Evolutionary conservation across 2,113 vertebrate genomes (phyloP), one percentile per base, ranked within the genome.

Genomic region (Helogale parvula): DNA sequence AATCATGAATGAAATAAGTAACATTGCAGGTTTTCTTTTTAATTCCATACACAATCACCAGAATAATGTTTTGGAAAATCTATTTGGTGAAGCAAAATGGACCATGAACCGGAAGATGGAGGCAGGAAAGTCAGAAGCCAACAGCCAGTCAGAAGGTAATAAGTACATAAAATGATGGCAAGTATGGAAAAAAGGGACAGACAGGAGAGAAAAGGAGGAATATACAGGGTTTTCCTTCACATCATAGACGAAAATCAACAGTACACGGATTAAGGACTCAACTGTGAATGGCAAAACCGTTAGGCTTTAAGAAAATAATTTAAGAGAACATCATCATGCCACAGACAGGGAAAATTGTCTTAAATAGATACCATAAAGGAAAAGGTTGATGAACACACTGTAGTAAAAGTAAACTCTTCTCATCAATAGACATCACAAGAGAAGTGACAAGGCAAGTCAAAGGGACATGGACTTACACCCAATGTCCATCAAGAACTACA

Each of bases 241-340:
- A 1, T 15, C 29, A 17, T 4, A 19, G 41, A 54, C 29, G 31
- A 14, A 71, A 54, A 0, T 3, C n/a, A 41, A 0, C 47, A 29
- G 57, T 1, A 33, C 14, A 8, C 0, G 19, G 41, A 13, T 19
- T 13, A 29, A 41, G 23, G 71, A 17, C 23, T 7, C 25, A 0
- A 19, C 1, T 11, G 29, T 13, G 31, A 50, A 66, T 15, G 35
- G 13, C 0, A 11, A 54, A 47, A 29, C 15, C 35, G 15, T 7
- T 31, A 60, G 23, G 47, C 12, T 77, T 57, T 79, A 81, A 50
- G 71, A 50, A 88, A 33, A 27, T 2, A n/a, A 52, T 9, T 27
- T 9, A 35, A 29, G 80, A 35, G 31, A 57, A 2, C 27, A 38
- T 3, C 23, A 4, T 10, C 9, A 35, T 29, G 81, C 9, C 16